Evolutionary conservation across 2,888 invertebrate genomes (phyloP).

Genomic region (Drosophila parthenogenetica): DNA sequence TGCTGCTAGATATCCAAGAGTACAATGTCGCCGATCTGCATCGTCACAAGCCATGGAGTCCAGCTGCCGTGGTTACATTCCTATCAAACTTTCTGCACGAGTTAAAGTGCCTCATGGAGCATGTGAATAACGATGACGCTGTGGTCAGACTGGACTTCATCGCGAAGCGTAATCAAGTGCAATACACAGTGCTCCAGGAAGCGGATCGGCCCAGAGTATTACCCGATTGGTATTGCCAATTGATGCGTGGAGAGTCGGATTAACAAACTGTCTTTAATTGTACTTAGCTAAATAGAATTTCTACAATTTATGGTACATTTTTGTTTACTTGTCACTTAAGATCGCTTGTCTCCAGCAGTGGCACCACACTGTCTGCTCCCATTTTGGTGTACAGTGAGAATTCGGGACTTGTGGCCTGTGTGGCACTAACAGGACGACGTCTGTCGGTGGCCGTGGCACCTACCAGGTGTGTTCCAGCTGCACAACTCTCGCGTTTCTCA

Average conservation of each 20-base stretch:
- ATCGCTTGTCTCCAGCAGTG: constrained; percentile 61
- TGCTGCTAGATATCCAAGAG: constrained; percentile 31
- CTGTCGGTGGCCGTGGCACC: constrained; percentile 45
- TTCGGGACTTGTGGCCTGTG: constrained; percentile 38
- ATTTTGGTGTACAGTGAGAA: constrained; percentile 28
- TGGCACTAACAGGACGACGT: constrained; percentile 37
- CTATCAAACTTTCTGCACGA: constrained; percentile 51
- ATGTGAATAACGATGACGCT: constrained; percentile 40
- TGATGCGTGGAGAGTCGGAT: constrained; percentile 23
- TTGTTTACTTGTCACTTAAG: constrained; percentile 45
- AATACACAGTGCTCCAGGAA: constrained; percentile 29
- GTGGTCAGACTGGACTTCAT: constrained; percentile 51
- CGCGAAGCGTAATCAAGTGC: not conserved
- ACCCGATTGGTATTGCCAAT: constrained; percentile 56
- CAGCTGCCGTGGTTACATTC: constrained; percentile 51
- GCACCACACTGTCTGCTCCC: constrained; percentile 33
- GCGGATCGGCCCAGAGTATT: constrained; percentile 27
- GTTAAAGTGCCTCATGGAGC: constrained; percentile 42
- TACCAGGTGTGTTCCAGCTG: constrained; percentile 13
- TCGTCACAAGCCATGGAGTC: constrained; percentile 54
- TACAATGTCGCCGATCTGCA: constrained; percentile 27
- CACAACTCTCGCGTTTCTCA: constrained; percentile 79
- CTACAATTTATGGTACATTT: not conserved
- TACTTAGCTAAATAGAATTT: constrained; percentile 1
- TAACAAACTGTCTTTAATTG: constrained; percentile 2